phyloP scores from a whole-genome alignment of 1,140 invertebrate genomes.

The Drosophila quadrilineata region DNA sequence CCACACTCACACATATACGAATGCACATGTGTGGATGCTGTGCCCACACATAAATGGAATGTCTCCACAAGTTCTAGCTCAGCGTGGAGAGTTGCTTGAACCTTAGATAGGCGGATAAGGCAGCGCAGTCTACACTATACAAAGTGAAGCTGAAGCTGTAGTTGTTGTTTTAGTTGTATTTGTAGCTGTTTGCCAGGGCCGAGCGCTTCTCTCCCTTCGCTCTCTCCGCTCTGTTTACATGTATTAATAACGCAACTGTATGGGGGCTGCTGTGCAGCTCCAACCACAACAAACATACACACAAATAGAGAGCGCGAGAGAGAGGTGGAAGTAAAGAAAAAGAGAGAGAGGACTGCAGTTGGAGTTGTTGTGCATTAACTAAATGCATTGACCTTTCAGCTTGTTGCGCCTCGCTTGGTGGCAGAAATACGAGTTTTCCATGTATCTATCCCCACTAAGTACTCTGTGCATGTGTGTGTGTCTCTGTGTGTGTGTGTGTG shows the following conservation, averaged over 20 bases:
- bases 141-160: conserved; percentile 3
- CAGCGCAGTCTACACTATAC: background rate
- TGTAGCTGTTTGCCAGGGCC: too few species aligned
- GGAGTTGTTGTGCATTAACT: conserved; percentile 61
- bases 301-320: conserved; percentile 26
- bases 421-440: conserved; percentile 76
- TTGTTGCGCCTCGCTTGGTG: conserved; percentile 54
- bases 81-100: conserved; percentile 54
- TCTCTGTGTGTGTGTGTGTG: conserved; percentile 24
- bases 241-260: conserved; percentile 56
- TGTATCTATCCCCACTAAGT: conserved; percentile 70
- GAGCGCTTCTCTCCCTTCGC: too few species aligned
- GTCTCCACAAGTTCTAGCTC: conserved; percentile 38
- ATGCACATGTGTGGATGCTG: conserved; percentile 33
- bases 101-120: conserved; percentile 55
- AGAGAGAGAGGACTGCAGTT: conserved; percentile 27
- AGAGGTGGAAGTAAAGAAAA: conserved; percentile 31
- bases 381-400: conserved; percentile 75
- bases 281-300: conserved; percentile 40
- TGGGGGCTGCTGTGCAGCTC: conserved; percentile 61
- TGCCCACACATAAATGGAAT: conserved; percentile 21
- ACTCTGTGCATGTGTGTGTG: conserved; percentile 2
- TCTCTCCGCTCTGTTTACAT: too few species aligned
- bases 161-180: too few species aligned
- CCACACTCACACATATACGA: background rate